phyloP scores from a whole-genome alignment of 2,797 vertebrate genomes.

The Chaunax sp. region DNA sequence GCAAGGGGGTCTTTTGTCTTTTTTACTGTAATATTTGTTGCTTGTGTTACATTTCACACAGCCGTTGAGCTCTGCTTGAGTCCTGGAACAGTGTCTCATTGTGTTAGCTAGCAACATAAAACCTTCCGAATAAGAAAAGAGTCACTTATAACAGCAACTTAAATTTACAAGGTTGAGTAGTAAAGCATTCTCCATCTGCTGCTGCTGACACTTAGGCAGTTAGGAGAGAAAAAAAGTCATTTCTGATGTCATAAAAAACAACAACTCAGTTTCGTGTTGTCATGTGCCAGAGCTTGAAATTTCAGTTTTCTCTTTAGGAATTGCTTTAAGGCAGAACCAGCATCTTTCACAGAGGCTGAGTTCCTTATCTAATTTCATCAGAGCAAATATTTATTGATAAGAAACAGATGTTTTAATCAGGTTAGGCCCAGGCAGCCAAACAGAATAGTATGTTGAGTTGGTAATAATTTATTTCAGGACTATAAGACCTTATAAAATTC shows the following conservation, averaged over 20 bases:
- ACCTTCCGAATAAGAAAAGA: not conserved
- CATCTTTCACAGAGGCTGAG: not conserved
- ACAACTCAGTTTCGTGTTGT: not conserved
- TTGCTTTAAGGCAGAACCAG: constrained; percentile 1
- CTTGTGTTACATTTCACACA: not conserved
- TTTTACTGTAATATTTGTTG: constrained; percentile 3
- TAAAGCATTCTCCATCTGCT: not conserved
- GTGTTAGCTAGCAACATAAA: not conserved
- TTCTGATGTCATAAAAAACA: not conserved
- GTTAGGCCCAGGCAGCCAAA: constrained; percentile 3
- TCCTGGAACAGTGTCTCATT: not conserved
- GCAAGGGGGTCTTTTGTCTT: constrained; percentile 26
- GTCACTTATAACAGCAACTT: not conserved
- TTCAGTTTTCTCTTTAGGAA: constrained; percentile 8
- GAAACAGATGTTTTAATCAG: constrained; percentile 25
- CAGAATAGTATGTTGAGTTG: constrained; percentile 1
- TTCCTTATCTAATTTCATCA: constrained; percentile 35
- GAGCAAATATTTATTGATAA: constrained; percentile 30
- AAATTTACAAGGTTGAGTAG: not conserved
- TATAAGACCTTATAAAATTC: not conserved
- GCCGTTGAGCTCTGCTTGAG: not conserved
- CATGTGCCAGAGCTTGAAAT: not conserved
- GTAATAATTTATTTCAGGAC: constrained; percentile 15
- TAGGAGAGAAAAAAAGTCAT: no score
- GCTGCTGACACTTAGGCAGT: no score